Conservation (phyloP, 2,888 invertebrate species). For the Meandrusa payeni region DNA sequence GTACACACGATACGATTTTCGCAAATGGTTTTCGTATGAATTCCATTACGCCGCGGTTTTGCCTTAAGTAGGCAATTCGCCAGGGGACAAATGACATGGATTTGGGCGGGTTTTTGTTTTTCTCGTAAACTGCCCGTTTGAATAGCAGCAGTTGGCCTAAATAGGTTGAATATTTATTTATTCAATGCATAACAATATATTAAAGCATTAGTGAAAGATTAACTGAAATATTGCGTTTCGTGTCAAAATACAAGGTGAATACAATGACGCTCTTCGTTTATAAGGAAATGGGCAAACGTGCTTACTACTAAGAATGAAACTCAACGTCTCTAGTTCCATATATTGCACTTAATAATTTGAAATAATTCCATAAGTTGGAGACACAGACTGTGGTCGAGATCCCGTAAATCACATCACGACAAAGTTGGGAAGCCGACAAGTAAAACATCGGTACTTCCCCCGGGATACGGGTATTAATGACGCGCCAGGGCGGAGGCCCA, state of each 20-base stretch:
- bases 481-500: slow-evolving; percentile 28
- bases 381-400: slow-evolving; percentile 9
- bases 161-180: too few species aligned
- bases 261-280: too few species aligned
- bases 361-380: too few species aligned
- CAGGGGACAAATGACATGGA: slow-evolving; percentile 26
- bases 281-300: too few species aligned
- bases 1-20: slow-evolving; percentile 43
- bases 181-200: too few species aligned
- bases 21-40: slow-evolving; percentile 43
- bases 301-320: too few species aligned
- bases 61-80: slow-evolving; percentile 33
- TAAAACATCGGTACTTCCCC: slow-evolving; percentile 35
- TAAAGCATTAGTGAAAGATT: too few species aligned
- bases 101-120: slow-evolving; percentile 15
- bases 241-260: too few species aligned
- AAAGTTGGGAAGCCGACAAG: slow-evolving; percentile 35
- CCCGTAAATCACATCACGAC: slow-evolving; percentile 18
- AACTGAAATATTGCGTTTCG: too few species aligned
- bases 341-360: too few species aligned
- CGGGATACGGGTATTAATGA: slow-evolving; percentile 40
- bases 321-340: too few species aligned
- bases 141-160: slow-evolving; percentile 2
- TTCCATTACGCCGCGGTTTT: slow-evolving; percentile 32
- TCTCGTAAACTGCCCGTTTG: slow-evolving; percentile 15